Conservation (phyloP, 2,888 invertebrate species). For the Odontothrips loti region DNA sequence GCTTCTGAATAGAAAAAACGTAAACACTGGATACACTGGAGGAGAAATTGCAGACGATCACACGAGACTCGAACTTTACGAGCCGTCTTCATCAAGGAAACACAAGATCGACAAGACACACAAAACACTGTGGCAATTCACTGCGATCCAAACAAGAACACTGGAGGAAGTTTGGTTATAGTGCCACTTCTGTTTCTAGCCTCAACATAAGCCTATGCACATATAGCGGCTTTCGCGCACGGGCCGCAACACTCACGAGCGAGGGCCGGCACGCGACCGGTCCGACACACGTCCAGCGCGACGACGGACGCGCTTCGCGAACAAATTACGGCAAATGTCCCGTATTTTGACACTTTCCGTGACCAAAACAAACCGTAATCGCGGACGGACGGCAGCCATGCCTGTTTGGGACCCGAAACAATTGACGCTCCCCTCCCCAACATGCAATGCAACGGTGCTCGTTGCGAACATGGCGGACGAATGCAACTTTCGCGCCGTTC, state of each 20-base stretch:
- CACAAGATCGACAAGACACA: not conserved
- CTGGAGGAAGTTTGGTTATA: not conserved
- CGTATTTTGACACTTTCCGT: constrained; percentile 1
- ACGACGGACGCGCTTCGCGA: not conserved
- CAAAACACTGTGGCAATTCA: not conserved
- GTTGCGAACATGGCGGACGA: no score
- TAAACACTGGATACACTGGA: not conserved
- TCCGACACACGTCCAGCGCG: not conserved
- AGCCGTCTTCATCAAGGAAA: not conserved
- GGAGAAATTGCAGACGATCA: not conserved
- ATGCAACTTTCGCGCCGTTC: not conserved
- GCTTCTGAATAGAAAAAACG: not conserved
- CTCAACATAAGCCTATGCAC: constrained; percentile 15
- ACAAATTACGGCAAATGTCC: not conserved
- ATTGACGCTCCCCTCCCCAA: not conserved
- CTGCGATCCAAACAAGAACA: not conserved
- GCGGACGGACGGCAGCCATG: constrained; percentile 21
- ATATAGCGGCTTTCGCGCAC: not conserved
- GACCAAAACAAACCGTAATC: constrained; percentile 21
- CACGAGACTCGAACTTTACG: not conserved
- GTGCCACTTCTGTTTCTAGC: constrained; percentile 8
- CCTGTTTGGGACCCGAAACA: not conserved
- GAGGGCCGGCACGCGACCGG: not conserved
- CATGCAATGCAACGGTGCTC: no score
- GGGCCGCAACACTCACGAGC: not conserved